These are phyloP conservation scores for Unio delphinus DNA, from an alignment of 2,888 invertebrate species.

Conservation along the genomic window DNA sequence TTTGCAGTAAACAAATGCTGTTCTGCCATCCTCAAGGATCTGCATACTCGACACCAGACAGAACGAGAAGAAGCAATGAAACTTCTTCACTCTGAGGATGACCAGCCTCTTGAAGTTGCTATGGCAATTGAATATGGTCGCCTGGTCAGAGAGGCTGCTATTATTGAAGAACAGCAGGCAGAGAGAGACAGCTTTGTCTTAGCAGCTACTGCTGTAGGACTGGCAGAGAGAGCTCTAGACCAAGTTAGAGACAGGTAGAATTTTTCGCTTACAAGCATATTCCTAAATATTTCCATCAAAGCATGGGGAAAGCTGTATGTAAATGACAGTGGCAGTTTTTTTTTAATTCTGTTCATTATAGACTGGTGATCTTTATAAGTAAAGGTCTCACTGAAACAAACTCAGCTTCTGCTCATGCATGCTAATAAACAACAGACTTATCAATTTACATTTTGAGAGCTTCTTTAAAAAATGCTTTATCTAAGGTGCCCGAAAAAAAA, in stretches of 20 bases:
- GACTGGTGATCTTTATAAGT: too few relatives aligned
- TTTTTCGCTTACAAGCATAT: too few relatives aligned
- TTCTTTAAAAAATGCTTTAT: too few relatives aligned
- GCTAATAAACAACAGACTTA: too few relatives aligned
- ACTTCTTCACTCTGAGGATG: constrained; percentile 25
- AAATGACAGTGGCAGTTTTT: too few relatives aligned
- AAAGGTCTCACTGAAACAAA: too few relatives aligned
- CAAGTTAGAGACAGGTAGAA: constrained; percentile 43
- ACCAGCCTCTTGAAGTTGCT: constrained; percentile 17
- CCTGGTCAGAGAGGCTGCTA: constrained; percentile 44
- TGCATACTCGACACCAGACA: constrained; percentile 38
- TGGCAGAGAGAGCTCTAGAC: constrained; percentile 57
- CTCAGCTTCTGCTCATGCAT: too few relatives aligned
- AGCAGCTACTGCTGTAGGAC: constrained; percentile 53
- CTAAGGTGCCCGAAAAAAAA: too few relatives aligned
- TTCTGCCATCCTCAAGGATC: constrained; percentile 33
- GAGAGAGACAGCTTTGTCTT: constrained; percentile 20
- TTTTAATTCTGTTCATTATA: too few relatives aligned
- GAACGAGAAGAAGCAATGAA: constrained; percentile 45
- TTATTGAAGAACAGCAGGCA: constrained; percentile 42
- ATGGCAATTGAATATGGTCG: constrained; percentile 38
- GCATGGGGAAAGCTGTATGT: background rate
- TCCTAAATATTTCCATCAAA: too few relatives aligned
- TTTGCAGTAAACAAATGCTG: constrained; percentile 37
- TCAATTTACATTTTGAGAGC: too few relatives aligned